A percentile compares a stretch with the other conserved stretches of the same genome.
phyloP scores from a whole-genome alignment of 2,797 vertebrate species.

The Moxostoma hubbsi region DNA sequence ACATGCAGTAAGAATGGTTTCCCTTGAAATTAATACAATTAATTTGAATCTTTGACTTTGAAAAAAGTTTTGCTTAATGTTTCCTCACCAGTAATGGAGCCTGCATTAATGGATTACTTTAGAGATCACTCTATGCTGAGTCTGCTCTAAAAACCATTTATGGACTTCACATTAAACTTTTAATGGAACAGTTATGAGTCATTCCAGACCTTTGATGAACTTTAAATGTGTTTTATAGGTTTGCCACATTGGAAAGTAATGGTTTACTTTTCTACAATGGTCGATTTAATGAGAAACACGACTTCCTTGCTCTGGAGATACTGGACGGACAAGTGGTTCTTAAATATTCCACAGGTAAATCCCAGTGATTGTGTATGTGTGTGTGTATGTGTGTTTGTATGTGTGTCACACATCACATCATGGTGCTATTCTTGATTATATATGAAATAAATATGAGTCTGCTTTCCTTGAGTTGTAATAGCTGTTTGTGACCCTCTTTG shows the following conservation, averaged over 20 bases:
- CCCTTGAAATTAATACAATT: too few species aligned
- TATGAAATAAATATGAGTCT: background rate
- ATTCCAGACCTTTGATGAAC: conserved; percentile 14
- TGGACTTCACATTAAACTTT: background rate
- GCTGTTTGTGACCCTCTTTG: conserved; percentile 7
- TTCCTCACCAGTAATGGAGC: background rate
- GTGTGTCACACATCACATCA: too few species aligned
- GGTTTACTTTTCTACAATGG: conserved; percentile 97
- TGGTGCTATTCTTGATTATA: too few species aligned
- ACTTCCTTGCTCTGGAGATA: conserved; percentile 95
- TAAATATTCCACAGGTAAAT: conserved; percentile 94
- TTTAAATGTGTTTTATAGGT: conserved; percentile 75
- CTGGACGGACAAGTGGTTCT: conserved; percentile 93
- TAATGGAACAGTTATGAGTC: conserved; percentile 14
- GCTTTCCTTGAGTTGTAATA: conserved; percentile 6
- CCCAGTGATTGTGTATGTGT: conserved; percentile 6
- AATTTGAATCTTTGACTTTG: background rate
- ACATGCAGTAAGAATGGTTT: too few species aligned
- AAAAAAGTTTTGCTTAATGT: background rate
- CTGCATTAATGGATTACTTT: background rate
- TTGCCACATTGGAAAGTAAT: conserved; percentile 87
- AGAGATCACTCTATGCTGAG: conserved; percentile 8
- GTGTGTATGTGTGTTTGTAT: background rate
- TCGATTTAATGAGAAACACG: conserved; percentile 95
- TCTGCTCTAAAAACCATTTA: conserved; percentile 6